Conservation (phyloP, 2,113 vertebrate species). For the Antigone vipio region DNA sequence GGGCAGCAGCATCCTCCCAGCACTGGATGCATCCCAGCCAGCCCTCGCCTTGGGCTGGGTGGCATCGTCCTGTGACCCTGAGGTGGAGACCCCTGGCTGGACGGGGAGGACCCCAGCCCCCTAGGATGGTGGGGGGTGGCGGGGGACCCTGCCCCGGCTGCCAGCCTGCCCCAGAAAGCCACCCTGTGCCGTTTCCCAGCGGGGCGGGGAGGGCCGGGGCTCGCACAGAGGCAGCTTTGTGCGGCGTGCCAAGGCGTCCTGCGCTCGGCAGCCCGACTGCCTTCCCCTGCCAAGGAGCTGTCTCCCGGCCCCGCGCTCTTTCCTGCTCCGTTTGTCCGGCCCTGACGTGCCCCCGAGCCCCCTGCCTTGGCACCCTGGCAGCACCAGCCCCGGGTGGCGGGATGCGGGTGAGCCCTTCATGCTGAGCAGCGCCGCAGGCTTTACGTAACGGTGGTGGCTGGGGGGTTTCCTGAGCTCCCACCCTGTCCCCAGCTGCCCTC, state of each 20-base stretch:
- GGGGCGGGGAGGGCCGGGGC: slow-evolving; percentile 34
- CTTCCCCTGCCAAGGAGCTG: slow-evolving; percentile 71
- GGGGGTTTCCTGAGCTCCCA: neutral
- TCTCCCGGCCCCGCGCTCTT: slow-evolving; percentile 34
- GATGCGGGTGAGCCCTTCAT: neutral
- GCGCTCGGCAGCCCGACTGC: slow-evolving; percentile 63
- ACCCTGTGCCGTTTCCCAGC: slow-evolving; percentile 61
- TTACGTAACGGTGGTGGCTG: neutral
- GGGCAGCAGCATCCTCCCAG: neutral
- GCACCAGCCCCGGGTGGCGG: neutral
- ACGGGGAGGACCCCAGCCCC: neutral
- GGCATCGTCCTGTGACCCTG: rapidly evolving
- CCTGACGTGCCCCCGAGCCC: slow-evolving; percentile 35
- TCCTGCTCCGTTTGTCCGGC: slow-evolving; percentile 40
- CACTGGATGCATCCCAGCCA: rapidly evolving
- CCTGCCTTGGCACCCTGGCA: neutral
- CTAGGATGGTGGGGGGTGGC: neutral
- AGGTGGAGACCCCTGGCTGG: rapidly evolving
- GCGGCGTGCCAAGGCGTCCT: slow-evolving; percentile 70
- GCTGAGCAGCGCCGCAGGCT: neutral
- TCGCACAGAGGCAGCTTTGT: slow-evolving; percentile 76
- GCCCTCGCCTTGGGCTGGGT: rapidly evolving
- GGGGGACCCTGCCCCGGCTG: neutral
- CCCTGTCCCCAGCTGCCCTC: neutral
- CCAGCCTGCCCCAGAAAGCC: slow-evolving; percentile 67